Base-by-base conservation (phyloP, 2,113 vertebrate species). In the Gnathonemus longibarbis region DNA sequence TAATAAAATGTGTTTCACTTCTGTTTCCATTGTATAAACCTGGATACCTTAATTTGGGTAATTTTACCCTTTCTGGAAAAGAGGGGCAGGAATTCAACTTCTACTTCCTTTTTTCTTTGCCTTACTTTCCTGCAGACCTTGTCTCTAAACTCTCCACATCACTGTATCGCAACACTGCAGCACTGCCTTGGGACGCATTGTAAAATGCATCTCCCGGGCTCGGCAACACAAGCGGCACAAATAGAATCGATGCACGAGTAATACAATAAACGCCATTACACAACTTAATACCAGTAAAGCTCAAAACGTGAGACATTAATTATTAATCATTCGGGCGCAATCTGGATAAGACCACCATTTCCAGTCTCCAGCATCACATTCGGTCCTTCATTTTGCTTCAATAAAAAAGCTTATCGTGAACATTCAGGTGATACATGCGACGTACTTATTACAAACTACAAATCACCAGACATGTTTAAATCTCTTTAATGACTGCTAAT, bases 1-100 rank as follows among this genome's bases (percentile, higher is more conserved):
- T n/a, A 45, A n/a, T 46, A 85, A 49, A 62, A 42, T 42, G 8
- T 35, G 19, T 39, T 46, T 53, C 49, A 42, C 21, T 50, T 11
- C 21, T 49, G 27, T 52, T 89, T 48, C 31, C 45, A 70, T 39
- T 49, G n/a, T 35, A 9, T 5, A 66, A 62, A 85, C 62, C 89
- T 52, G 5, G 58, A 84, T 11, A 88, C 27, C 45, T 86, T 87
- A 90, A 88, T 88, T 90, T 46, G 85, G 89, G 62, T 80, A 77
- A 80, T 90, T 90, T 90, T 88, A 62, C 9, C 31, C 62, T 27
- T 80, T 19, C 35, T 45, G 85, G 50, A 77, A 46, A 24, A 74
- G 19, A 77, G 53, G 31, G 53, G 62, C 85, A 56, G 89, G 89
- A 90, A 88, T 46, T 45, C 31, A 50, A 17, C 50, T 50, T 70